These are phyloP conservation scores for Notodonta ziczac DNA, from an alignment of 2,888 invertebrate genomes.

Conservation along the genomic window DNA sequence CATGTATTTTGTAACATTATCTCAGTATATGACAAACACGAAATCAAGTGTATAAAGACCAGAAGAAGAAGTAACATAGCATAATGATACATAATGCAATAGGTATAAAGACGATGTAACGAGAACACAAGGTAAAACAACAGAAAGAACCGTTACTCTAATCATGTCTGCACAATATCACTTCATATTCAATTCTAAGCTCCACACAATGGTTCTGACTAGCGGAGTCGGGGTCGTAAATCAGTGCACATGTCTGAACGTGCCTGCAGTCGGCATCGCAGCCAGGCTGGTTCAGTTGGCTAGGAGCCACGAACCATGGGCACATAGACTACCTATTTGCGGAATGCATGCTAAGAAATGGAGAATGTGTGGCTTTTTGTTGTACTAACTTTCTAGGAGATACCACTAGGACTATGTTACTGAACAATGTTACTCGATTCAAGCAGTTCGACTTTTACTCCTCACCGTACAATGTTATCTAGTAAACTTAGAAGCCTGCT, in stretches of 20 bases:
- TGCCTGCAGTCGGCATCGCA: conserved; percentile 47
- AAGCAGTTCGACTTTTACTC: too few relatives aligned
- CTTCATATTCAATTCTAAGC: conserved; percentile 15
- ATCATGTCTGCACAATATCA: conserved; percentile 5
- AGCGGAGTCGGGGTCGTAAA: conserved; percentile 57
- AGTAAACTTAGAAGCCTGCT: neutral
- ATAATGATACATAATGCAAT: too few relatives aligned
- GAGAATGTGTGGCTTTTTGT: conserved; percentile 1
- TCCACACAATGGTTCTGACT: conserved; percentile 40
- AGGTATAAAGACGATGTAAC: too few relatives aligned
- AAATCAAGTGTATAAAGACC: too few relatives aligned
- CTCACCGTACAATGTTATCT: too few relatives aligned
- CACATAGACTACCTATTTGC: conserved; percentile 32
- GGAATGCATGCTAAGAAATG: conserved; percentile 13
- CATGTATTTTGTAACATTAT: too few relatives aligned
- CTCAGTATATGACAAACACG: too few relatives aligned
- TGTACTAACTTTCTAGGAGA: neutral
- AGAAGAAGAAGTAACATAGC: too few relatives aligned
- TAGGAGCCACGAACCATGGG: conserved; percentile 61
- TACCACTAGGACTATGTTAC: too few relatives aligned
- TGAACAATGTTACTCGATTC: too few relatives aligned
- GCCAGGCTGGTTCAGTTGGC: conserved; percentile 66
- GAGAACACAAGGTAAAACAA: neutral
- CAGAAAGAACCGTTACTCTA: neutral
- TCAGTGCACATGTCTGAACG: conserved; percentile 51